These are phyloP conservation scores for Mormyrus hasselquistii DNA, from an alignment of 2,797 vertebrate species.

Conservation along the genomic window DNA sequence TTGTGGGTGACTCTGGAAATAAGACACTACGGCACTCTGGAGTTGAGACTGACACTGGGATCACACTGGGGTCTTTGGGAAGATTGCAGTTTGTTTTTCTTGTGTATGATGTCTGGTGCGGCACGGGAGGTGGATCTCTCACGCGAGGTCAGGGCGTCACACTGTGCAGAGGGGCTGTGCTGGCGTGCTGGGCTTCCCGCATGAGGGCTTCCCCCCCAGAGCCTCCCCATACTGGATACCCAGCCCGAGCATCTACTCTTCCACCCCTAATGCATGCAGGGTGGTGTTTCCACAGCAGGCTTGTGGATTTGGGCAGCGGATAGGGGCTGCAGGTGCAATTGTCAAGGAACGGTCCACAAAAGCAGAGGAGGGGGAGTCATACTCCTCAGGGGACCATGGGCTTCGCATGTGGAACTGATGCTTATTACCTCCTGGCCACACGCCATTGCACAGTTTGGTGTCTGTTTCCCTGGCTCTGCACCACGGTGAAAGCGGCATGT, in stretches of 20 bases:
- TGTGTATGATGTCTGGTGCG: background rate
- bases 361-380: background rate
- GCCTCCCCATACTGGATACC: background rate
- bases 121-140: background rate
- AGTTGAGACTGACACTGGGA: background rate
- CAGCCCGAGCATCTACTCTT: background rate
- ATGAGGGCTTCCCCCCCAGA: background rate
- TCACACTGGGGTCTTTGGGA: background rate
- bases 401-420: background rate
- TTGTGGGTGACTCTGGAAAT: background rate
- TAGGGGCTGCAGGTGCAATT: background rate
- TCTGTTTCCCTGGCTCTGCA: background rate
- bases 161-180: background rate
- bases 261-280: background rate
- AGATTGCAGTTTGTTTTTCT: background rate
- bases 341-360: background rate
- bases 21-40: background rate
- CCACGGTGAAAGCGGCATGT: background rate
- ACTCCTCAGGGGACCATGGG: background rate
- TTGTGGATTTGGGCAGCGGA: background rate
- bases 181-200: background rate
- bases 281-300: background rate
- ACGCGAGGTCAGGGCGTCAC: background rate
- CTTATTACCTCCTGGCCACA: background rate
- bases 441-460: background rate